A percentile compares a stretch with the other conserved stretches of the same genome.
These are phyloP conservation scores for Nesidiocoris tenuis DNA, from an alignment of 2,888 invertebrate species.

Conservation along the genomic window DNA sequence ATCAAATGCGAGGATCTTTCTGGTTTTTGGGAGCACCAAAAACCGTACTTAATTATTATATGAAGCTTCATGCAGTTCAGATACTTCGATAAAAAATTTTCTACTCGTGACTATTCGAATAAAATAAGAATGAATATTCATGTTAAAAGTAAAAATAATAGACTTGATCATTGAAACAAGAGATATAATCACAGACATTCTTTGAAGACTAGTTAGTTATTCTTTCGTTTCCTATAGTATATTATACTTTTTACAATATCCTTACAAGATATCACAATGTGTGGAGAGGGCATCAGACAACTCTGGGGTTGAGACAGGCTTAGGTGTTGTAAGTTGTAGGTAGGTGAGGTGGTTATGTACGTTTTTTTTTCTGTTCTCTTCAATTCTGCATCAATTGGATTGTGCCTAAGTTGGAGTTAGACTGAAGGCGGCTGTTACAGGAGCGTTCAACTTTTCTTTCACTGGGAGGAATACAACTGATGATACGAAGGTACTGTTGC, in stretches of 20 bases:
- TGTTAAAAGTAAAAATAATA: constrained; percentile 26
- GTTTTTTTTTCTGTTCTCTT: no score
- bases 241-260: constrained; percentile 34
- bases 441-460: constrained; percentile 78
- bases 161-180: constrained; percentile 40
- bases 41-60: constrained; percentile 39
- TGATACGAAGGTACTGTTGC: constrained; percentile 70
- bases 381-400: neutral
- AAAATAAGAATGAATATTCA: no score
- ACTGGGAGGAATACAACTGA: constrained; percentile 94
- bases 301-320: constrained; percentile 18
- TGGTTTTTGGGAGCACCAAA: constrained; percentile 29
- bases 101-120: constrained; percentile 41
- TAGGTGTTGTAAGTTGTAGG: neutral
- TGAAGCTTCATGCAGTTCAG: constrained; percentile 26
- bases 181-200: constrained; percentile 42
- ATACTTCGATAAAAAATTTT: constrained; percentile 26
- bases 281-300: constrained; percentile 41
- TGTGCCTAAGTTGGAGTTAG: constrained; percentile 79
- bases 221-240: constrained; percentile 20
- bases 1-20: constrained; percentile 43
- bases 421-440: constrained; percentile 87
- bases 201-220: constrained; percentile 41
- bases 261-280: constrained; percentile 41
- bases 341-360: no score